Conservation (phyloP, 2,797 vertebrate species). For the Agapornis canus region DNA sequence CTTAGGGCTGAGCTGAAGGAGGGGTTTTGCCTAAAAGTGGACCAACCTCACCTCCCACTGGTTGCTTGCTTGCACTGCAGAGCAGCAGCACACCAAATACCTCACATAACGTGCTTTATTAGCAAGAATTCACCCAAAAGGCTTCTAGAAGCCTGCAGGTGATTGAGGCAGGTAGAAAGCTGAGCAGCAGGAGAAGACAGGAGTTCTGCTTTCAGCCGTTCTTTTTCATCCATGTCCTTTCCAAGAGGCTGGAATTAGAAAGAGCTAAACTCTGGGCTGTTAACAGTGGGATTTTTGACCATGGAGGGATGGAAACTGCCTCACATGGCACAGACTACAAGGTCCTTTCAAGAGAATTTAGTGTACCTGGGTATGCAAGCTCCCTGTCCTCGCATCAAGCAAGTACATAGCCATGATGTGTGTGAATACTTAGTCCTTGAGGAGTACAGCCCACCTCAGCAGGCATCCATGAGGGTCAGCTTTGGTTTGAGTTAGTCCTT, state of each 20-base stretch:
- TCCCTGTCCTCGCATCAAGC: not conserved
- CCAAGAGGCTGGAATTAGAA: not conserved
- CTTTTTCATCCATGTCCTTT: not conserved
- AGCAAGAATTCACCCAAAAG: not conserved
- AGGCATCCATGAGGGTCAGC: not conserved
- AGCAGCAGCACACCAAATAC: not conserved
- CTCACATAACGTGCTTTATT: rapidly evolving
- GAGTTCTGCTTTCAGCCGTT: not conserved
- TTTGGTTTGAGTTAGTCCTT: not conserved
- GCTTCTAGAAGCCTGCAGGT: not conserved
- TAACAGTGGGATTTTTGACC: not conserved
- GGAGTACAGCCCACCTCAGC: not conserved
- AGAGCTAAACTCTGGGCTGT: not conserved
- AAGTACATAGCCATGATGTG: not conserved
- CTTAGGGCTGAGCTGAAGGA: conserved; percentile 52
- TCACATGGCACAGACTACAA: not conserved
- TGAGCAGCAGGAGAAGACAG: not conserved
- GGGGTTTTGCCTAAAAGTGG: not conserved
- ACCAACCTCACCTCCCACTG: conserved; percentile 72
- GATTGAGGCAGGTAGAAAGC: not conserved
- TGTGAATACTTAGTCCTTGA: not conserved
- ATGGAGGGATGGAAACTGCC: not conserved
- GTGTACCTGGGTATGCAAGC: no score
- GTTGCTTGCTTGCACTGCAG: conserved; percentile 43
- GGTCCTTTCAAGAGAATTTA: not conserved